Evolutionary conservation across 2,888 invertebrate species (phyloP), one percentile per base, ranked within the genome.

Genomic region (Chloromyia formosa): DNA sequence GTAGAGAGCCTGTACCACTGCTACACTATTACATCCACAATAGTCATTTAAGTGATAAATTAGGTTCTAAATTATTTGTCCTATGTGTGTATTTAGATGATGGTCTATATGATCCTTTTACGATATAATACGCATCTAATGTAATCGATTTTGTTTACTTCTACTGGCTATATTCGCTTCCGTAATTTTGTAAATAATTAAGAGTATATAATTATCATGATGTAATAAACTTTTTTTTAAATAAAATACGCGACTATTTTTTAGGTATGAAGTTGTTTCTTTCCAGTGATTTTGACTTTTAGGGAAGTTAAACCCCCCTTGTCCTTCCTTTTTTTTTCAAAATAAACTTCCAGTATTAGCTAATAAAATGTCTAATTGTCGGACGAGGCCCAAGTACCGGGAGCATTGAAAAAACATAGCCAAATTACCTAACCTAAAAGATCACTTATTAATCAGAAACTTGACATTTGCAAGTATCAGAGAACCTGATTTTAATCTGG

Each of bases 51-150:
- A 56, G 71, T 71, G 53, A 58, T 71, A 58, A 56, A 40, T 35
- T 71, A 71, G 71, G 35, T 42, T 71, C 49, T 71, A 71, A 71
- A 56, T 71, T 71, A 71, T 71, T 35, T 71, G 45, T 64, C 20
- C 18, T 20, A 45, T 45, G 64, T 35, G 20, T 64, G 45, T 66
- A 66, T 45, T 66, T 66, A 66, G 49, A 20, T 16, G 49, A 49
- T 49, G 12, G 2, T 45, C 45, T 66, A 14, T 66, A 66, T 49
- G 66, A 45, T 35, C 7, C 45, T 22, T 12, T 49, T 12, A 49
- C 2, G 49, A 49, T 66, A 49, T 66, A 14, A 20, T 66, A 22
- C 35, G 40, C 35, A 40, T 62, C 7, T 18, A 20, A 12, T n/a
- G 20, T 16, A 22, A 42, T 18, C 23, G 49, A n/a, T 12, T n/a